Base-by-base conservation (phyloP, 2,113 vertebrate genomes). In the Malurus elegans region DNA sequence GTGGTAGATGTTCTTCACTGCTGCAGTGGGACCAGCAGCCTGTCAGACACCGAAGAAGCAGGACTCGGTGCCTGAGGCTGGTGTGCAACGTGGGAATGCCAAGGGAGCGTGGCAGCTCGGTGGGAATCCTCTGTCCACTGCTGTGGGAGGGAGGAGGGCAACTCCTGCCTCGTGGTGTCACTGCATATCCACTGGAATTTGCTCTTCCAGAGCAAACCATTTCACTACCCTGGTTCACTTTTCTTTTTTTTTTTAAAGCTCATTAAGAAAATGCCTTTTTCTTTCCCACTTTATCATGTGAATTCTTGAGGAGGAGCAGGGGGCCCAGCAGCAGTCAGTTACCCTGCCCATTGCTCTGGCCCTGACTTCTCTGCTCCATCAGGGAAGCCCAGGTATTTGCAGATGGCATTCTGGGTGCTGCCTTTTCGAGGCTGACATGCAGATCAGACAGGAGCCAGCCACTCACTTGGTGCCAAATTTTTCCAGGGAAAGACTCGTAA, bases 381-480 rank as follows among this genome's bases (percentile, higher is more conserved):
- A 79, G 92, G 88, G 66, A 75, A 89, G 79, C 74, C 79, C 82
- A 79, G 86, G 79, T 88, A 61, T 80, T 74, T 73, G 75, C 67
- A 90, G 90, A 26, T 87, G 73, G 44, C 32, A 13, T 93, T 89
- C 74, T 89, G 71, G 74, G 91, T 88, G 88, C 92, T 94, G 65
- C 93, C 73, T 92, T 91, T 61, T 34, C 1, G 2, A 34, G 57
- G 92, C 71, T 5, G 45, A 70, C 71, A 50, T 25, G 12, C 67
- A 90, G 92, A 81, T 90, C 50, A 56, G 73, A 93, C 73, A 73
- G 67, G 94, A 94, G 93, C 96, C 81, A 95, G 95, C 92, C 62
- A 73, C 95, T 67, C 48, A 86, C 90, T 97, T 92, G 96, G 98
- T 98, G 97, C 98, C 98, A 98, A 98, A 97, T 88, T 93, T 95